phyloP scores from a whole-genome alignment of 1,140 invertebrate genomes.

The Sipha flava region DNA sequence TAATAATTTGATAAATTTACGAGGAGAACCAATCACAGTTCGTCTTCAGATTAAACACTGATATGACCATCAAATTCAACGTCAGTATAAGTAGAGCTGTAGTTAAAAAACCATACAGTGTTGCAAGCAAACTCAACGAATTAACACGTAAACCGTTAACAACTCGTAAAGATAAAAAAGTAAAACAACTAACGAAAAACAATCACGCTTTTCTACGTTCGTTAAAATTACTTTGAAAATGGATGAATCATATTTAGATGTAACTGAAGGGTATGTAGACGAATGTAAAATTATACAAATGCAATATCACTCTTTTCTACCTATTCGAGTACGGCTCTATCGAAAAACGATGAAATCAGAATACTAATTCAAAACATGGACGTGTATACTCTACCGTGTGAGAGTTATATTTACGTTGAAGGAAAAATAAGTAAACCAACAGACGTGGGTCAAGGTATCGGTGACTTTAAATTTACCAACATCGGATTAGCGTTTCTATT shows the following conservation, averaged over 20 bases:
- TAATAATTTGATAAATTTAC: too few relatives aligned
- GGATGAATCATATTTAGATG: background rate
- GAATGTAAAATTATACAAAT: conserved; percentile 36
- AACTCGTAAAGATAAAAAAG: too few relatives aligned
- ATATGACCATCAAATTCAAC: too few relatives aligned
- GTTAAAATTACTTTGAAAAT: too few relatives aligned
- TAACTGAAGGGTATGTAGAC: conserved; percentile 14
- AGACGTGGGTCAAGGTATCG: background rate
- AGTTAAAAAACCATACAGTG: too few relatives aligned
- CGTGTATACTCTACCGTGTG: background rate
- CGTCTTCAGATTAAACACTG: too few relatives aligned
- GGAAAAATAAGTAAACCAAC: background rate
- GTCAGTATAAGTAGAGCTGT: too few relatives aligned
- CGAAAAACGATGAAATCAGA: conserved; percentile 42
- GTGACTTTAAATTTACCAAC: background rate
- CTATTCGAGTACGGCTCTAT: conserved; percentile 41
- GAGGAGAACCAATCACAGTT: too few relatives aligned
- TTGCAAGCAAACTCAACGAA: too few relatives aligned
- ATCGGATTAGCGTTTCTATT: conserved; percentile 42
- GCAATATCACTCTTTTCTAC: conserved; percentile 34
- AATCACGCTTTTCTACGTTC: too few relatives aligned
- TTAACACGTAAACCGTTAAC: too few relatives aligned
- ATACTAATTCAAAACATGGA: conserved; percentile 39
- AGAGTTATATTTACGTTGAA: conserved; percentile 33
- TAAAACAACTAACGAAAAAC: too few relatives aligned